Conservation (phyloP, 1,140 invertebrate genomes). For the Aradophagus sp. region DNA sequence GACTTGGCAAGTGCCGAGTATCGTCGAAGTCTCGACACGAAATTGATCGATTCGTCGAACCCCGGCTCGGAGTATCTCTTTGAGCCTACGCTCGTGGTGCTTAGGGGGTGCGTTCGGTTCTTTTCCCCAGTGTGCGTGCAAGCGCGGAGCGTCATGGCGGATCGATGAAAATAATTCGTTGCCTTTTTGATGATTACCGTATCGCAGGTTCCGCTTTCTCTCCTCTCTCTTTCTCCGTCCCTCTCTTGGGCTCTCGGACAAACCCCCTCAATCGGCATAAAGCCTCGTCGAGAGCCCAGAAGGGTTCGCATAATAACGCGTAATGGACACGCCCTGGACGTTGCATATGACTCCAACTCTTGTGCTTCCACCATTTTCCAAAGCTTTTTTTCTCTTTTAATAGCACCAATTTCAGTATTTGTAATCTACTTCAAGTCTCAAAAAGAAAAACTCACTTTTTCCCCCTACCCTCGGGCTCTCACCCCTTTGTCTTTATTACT, state of each 20-base stretch:
- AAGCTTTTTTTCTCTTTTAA: constrained; percentile 59
- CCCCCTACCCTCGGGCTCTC: too few species aligned
- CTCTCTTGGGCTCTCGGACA: constrained; percentile 51
- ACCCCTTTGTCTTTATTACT: constrained; percentile 35
- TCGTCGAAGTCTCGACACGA: constrained; percentile 6
- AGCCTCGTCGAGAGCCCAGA: constrained; percentile 58
- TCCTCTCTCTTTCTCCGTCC: too few species aligned
- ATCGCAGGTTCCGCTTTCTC: constrained; percentile 55
- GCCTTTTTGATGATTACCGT: constrained; percentile 67
- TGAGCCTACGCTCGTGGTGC: constrained; percentile 62
- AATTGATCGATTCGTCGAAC: constrained; percentile 44
- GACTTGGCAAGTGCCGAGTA: background rate
- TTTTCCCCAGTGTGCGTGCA: constrained; percentile 36
- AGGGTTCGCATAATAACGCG: constrained; percentile 68
- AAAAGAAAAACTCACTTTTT: constrained; percentile 41
- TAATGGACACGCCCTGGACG: constrained; percentile 66
- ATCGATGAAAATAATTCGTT: constrained; percentile 70
- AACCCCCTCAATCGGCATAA: constrained; percentile 59
- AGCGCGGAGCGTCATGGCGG: constrained; percentile 50
- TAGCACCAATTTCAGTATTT: constrained; percentile 53
- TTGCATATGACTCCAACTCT: constrained; percentile 52
- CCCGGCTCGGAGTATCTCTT: constrained; percentile 60
- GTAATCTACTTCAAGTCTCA: constrained; percentile 50
- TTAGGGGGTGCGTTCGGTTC: constrained; percentile 59
- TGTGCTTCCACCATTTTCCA: constrained; percentile 62